A percentile compares a stretch with the other conserved stretches of the same genome.
Evolutionary conservation across 2,888 invertebrate genomes (phyloP).

Genomic region (Peribatodes rhomboidaria): DNA sequence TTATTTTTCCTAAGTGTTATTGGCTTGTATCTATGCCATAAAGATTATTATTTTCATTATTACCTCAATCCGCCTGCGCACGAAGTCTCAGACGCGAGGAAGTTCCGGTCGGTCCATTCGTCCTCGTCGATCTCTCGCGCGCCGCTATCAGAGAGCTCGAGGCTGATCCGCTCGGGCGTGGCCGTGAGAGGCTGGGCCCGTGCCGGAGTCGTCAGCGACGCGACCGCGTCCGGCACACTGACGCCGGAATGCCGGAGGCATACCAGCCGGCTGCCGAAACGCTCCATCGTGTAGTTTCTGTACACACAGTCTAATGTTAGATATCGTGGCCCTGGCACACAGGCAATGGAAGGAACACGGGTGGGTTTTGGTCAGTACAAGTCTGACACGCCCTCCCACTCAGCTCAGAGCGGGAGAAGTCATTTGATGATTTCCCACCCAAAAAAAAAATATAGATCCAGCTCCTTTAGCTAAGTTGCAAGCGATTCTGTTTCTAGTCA

Average conservation of each 20-base stretch:
- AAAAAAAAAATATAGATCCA: no score
- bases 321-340: no score
- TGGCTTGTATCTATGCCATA: no score
- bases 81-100: constrained; percentile 91
- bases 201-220: constrained; percentile 39
- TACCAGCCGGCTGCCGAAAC: constrained; percentile 71
- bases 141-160: constrained; percentile 73
- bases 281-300: constrained; percentile 78
- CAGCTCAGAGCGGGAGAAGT: no score
- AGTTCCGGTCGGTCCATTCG: constrained; percentile 98
- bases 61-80: constrained; percentile 76
- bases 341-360: no score
- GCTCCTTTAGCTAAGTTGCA: no score
- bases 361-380: no score
- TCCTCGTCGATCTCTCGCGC: constrained; percentile 95
- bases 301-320: neutral
- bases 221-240: constrained; percentile 58
- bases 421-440: no score
- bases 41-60: neutral
- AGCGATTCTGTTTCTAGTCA: no score
- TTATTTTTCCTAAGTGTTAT: no score
- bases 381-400: no score
- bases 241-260: constrained; percentile 75
- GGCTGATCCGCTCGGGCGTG: constrained; percentile 76
- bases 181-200: constrained; percentile 46